phyloP scores from a whole-genome alignment of 1,140 invertebrate genomes.

The Formica exsecta region DNA sequence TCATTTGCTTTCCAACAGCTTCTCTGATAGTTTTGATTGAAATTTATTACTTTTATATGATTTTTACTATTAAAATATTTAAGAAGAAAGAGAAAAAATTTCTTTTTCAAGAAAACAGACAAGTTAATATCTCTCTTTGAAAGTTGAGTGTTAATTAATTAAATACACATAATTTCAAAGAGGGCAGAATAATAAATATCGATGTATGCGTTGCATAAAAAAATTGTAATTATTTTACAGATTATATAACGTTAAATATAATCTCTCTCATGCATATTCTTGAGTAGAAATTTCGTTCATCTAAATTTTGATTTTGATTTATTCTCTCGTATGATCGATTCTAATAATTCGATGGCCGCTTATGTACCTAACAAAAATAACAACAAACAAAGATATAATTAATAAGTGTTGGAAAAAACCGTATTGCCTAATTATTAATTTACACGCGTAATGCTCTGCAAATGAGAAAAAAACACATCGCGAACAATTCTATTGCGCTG shows the following conservation, averaged over 20 bases:
- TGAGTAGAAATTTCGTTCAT: background rate
- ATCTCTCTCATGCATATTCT: background rate
- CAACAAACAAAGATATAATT: background rate
- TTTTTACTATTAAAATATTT: background rate
- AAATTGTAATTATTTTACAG: conserved; percentile 1
- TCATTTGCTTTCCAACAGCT: background rate
- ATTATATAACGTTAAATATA: background rate
- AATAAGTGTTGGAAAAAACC: background rate
- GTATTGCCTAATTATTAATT: conserved; percentile 17
- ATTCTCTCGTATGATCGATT: background rate
- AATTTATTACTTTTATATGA: background rate
- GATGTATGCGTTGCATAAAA: background rate
- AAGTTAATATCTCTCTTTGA: background rate
- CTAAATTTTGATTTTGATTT: background rate
- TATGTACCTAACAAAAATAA: background rate
- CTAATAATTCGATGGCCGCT: background rate
- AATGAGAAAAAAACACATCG: conserved; percentile 11
- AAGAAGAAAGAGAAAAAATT: background rate
- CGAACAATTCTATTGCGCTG: conserved; percentile 61
- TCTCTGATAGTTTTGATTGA: background rate
- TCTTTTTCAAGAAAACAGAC: background rate
- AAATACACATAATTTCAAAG: background rate
- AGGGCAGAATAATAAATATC: background rate
- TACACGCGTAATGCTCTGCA: background rate
- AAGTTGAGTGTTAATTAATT: background rate